These are phyloP conservation scores for Dasypolia templi DNA, from an alignment of 2,888 invertebrate species.

Conservation along the genomic window DNA sequence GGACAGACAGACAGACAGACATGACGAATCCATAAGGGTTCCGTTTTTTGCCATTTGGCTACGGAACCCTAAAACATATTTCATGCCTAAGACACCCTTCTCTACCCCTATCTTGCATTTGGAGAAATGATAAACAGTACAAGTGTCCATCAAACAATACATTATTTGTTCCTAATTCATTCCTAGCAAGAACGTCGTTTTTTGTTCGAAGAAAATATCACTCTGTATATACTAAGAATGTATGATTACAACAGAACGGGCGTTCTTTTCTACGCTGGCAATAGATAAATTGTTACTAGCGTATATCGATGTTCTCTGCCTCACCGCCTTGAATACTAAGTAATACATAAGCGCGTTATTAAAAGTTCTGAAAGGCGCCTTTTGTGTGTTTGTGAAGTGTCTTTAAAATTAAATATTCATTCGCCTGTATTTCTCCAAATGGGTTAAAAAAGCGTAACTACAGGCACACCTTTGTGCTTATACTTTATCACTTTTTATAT, in stretches of 20 bases:
- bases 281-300: constrained; percentile 54
- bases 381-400: constrained; percentile 3
- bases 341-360: constrained; percentile 11
- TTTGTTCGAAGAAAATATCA: constrained; percentile 21
- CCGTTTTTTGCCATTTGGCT: too few relatives aligned
- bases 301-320: constrained; percentile 44
- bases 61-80: too few relatives aligned
- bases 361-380: constrained; percentile 12
- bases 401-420: constrained; percentile 25
- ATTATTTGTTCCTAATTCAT: constrained; percentile 14
- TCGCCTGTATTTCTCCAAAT: background rate
- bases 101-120: background rate
- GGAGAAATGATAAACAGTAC: background rate
- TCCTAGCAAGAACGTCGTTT: constrained; percentile 3
- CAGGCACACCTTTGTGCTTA: background rate
- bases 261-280: constrained; percentile 9
- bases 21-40: too few relatives aligned
- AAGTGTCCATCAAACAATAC: background rate
- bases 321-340: constrained; percentile 24
- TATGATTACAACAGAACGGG: constrained; percentile 13
- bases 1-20: too few relatives aligned
- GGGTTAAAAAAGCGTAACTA: background rate
- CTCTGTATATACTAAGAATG: constrained; percentile 4
- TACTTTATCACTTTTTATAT: background rate
- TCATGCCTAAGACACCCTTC: too few relatives aligned